Base-by-base conservation (phyloP, 1,140 invertebrate genomes). In the Musca vetustissima region DNA sequence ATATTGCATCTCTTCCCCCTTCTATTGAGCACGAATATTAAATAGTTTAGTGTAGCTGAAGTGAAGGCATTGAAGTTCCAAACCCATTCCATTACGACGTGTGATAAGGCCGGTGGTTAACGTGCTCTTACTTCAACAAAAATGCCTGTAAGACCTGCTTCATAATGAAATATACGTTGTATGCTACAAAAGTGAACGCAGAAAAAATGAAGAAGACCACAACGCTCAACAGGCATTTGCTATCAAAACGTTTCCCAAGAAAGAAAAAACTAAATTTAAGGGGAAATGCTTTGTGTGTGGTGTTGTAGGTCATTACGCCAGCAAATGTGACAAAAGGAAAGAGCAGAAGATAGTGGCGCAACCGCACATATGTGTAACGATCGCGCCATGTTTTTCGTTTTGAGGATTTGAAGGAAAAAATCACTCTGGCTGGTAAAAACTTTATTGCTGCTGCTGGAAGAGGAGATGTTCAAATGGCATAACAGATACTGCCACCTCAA, bases 321-420 rank as follows among this genome's bases (percentile, higher is more conserved):
- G n/a, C 11, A 64, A 64, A n/a, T n/a, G n/a, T n/a, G 14, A 19
- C 15, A 17, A 17, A 28, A 36, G 15, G 36, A n/a, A 64, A 47
- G 61, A 24, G 22, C 13, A 49, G 14, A 4, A 14, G 59, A 64
- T 15, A 36, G 25, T 9, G 59, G 28, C 13, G 59, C 59, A 15
- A 64, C 59, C 4, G 36, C 59, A 19, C 59, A 64, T 21, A 64
- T 64, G 59, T 64, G 59, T 19, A 28, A 36, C 61, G 21, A 48
- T 36, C n/a, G 22, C 13, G n/a, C 19, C 6, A 47, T 48, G 43
- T 65, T 65, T 21, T 15, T 65, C 19, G 21, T 21, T 65, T 65
- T 47, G 13, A 13, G 21, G 61, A 65, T 7, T 43, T 11, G 17
- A 21, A 65, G 2, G 22, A 17, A 8, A 15, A 17, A 36, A 24